Conservation (phyloP, 2,888 invertebrate genomes). For the Cataglyphis livida region DNA sequence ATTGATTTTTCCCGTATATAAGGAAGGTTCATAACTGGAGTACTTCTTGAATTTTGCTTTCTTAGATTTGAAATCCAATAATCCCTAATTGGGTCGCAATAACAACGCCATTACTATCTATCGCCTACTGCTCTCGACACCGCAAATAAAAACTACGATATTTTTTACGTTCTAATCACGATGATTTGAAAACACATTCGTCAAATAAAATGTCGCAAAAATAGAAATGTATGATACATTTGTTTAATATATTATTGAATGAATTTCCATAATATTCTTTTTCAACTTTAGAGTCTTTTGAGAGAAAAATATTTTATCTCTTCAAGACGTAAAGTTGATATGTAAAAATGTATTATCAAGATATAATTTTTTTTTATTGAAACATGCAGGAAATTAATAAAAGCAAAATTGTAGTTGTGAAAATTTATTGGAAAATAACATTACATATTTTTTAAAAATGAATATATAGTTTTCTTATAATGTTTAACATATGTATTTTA, state of each 20-base stretch:
- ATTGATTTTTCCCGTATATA: not conserved
- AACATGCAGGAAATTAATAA: not conserved
- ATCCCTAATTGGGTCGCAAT: slow-evolving; percentile 63
- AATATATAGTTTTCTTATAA: not conserved
- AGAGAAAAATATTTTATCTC: not conserved
- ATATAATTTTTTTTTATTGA: not conserved
- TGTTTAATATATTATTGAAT: not conserved
- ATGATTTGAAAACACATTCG: not conserved
- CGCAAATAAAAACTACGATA: not conserved
- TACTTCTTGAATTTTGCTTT: slow-evolving; percentile 23
- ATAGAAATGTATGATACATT: not conserved
- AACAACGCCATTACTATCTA: slow-evolving; percentile 46
- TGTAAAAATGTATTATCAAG: not conserved
- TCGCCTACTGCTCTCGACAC: slow-evolving; percentile 1
- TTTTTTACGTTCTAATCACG: not conserved
- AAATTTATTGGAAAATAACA: not conserved
- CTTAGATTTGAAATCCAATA: slow-evolving; percentile 57
- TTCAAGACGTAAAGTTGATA: not conserved
- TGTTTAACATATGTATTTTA: not conserved
- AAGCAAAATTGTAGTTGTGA: not conserved
- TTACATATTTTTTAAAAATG: not conserved
- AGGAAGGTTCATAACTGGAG: not conserved
- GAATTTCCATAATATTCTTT: not conserved
- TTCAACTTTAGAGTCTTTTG: not conserved
- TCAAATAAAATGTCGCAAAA: not conserved